Base-by-base conservation (phyloP, 2,888 invertebrate species). In the Mesorhabditis spiculigera region DNA sequence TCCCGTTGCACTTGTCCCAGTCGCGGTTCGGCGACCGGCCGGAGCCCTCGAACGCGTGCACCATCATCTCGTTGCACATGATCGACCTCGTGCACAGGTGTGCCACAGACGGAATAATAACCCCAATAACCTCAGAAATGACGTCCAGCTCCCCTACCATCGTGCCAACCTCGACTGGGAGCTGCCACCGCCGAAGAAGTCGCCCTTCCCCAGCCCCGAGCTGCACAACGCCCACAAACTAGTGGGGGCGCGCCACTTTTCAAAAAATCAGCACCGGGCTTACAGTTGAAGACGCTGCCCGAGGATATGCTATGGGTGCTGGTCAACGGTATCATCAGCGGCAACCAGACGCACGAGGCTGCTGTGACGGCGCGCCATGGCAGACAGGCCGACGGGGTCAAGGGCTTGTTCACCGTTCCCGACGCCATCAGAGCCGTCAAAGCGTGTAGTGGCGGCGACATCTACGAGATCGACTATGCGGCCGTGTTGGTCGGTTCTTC, bases 1-100 rank as follows among this genome's bases (percentile, higher is more conserved):
- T 74, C 16, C 74, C 74, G 62, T 45, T 72, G 42, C 66, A 50
- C 42, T n/a, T 72, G 0, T 74, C 74, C 5, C 74, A 74, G 50
- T 74, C 74, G 4, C 71, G 71, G 45, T 72, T 70, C 45, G 74
- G 74, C 28, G 74, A 72, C 10, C 61, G 74, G n/a, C 58, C 50
- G n/a, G 68, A 45, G 13, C 74, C 72, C 4, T 74, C 74, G 43
- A 72, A 72, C 43, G 74, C 74, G 8, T 74, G 74, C 58, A 74
- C 74, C 16, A 58, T 74, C 4, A 74, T 74, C 50, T 71, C 74
- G 3, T 67, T 74, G 5, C 74, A 74, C 58, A 71, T 74, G 44
- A 71, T 72, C 4, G 62, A 71, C 5, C 71, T 72, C 50, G 69
- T 74, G 42, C 41, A 72, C 58, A 72, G 65, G 71, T 71, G 16